Evolutionary conservation across 2,888 invertebrate species (phyloP).

Genomic region (Chymomyza amoena): DNA sequence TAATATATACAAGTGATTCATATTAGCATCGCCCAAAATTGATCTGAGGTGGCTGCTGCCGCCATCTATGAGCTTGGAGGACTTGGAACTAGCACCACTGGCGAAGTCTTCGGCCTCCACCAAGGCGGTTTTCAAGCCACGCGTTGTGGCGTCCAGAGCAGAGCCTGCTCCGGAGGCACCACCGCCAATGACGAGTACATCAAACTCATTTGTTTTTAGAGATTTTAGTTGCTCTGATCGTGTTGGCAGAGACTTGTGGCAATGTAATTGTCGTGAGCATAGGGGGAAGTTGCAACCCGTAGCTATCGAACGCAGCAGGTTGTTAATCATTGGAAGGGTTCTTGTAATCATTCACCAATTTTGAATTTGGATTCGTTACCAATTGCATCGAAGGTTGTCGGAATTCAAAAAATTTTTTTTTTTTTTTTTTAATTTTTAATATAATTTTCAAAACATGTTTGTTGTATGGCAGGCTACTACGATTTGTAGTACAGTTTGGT

Average conservation of each 20-base stretch:
- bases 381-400: too few species aligned
- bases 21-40: slow-evolving; percentile 91
- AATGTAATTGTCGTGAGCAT: neutral
- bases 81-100: slow-evolving; percentile 95
- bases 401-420: too few species aligned
- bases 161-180: slow-evolving; percentile 99
- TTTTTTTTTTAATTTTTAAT: too few species aligned
- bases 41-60: slow-evolving; percentile 98
- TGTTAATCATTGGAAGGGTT: neutral
- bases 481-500: too few species aligned
- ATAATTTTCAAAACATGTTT: too few species aligned
- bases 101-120: slow-evolving; percentile 98
- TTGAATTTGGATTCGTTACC: too few species aligned
- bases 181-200: slow-evolving; percentile 96
- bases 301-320: neutral
- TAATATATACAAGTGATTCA: slow-evolving; percentile 98
- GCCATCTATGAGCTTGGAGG: slow-evolving; percentile 98
- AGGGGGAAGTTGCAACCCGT: neutral
- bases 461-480: too few species aligned
- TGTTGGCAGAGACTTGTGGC: slow-evolving; percentile 81
- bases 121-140: slow-evolving; percentile 96
- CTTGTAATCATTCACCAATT: too few species aligned
- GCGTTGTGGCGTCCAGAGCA: slow-evolving; percentile 94
- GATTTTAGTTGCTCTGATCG: slow-evolving; percentile 88
- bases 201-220: slow-evolving; percentile 88